Evolutionary conservation across 2,797 vertebrate genomes (phyloP), one percentile per base, ranked within the genome.

Genomic region (Danio kyathit): DNA sequence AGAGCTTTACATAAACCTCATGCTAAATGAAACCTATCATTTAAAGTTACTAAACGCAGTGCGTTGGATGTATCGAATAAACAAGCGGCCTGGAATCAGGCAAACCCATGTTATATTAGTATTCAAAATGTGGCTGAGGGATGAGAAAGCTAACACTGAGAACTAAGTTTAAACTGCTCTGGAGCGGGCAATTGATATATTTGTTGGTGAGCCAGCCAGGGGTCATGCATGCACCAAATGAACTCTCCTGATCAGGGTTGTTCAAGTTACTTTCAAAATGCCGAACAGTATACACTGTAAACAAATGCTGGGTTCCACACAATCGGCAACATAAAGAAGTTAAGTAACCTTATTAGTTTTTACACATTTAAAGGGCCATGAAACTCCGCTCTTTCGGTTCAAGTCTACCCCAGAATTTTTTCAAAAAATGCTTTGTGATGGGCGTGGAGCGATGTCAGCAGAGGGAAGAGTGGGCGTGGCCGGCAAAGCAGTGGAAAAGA

Each of bases 201-300:
- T 61, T 69, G 71, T 84, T 73, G 73, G 69, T n/a, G 48, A 63
- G 79, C 77, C 40, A 16, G 59, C 73, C 52, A 60, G 63, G 49
- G 76, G 80, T 82, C 78, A 81, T 12, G 38, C 52, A 76, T 74
- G 75, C 73, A 82, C 77, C 82, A 76, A 72, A 82, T 69, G 81
- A 85, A 85, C 76, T 72, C 82, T 29, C 29, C 29, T 29, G 29
- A 29, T 29, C 29, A 29, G 29, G 29, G 29, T 29, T 29, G 29
- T 29, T 29, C 29, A 29, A 74, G 56, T 57, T 66, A 77, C 74
- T 69, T 80, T 54, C 63, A 57, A 46, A 81, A 29, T 29, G 3
- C 29, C 29, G 29, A 29, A 29, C 29, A 29, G 29, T 29, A 29
- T 3, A 29, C 29, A 29, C 29, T 29, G 29, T 29, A 29, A 29